phyloP scores from a whole-genome alignment of 1,140 invertebrate genomes.

The Cyphomyrmex costatus region DNA sequence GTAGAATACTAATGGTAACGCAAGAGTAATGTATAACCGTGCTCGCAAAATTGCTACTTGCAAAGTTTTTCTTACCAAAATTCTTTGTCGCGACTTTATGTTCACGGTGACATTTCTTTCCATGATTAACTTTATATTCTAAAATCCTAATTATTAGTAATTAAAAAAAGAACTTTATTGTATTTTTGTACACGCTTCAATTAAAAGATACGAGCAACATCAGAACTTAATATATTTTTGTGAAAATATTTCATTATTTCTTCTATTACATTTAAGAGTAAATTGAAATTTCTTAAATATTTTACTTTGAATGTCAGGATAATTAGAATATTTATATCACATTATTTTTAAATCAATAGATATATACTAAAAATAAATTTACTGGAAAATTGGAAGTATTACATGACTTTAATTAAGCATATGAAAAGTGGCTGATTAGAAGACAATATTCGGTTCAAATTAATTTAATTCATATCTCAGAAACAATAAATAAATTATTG shows the following conservation, averaged over 20 bases:
- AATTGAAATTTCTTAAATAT: not conserved
- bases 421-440: not conserved
- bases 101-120: not conserved
- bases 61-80: not conserved
- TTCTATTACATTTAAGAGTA: not conserved
- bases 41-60: slow-evolving; percentile 3
- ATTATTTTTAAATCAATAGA: not conserved
- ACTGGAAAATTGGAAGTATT: not conserved
- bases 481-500: not conserved
- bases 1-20: slow-evolving; percentile 26
- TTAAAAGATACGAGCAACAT: not conserved
- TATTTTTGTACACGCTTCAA: not conserved
- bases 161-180: not conserved
- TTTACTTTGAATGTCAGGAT: not conserved
- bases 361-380: not conserved
- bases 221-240: not conserved
- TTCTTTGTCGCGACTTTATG: slow-evolving; percentile 12
- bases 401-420: not conserved
- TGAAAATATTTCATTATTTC: not conserved
- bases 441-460: not conserved
- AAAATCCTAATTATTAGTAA: not conserved
- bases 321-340: not conserved
- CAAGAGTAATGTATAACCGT: not conserved
- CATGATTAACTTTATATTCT: not conserved
- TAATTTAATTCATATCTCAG: not conserved